phyloP scores from a whole-genome alignment of 2,113 vertebrate species.

The Cryptomyrus ogoouensis region DNA sequence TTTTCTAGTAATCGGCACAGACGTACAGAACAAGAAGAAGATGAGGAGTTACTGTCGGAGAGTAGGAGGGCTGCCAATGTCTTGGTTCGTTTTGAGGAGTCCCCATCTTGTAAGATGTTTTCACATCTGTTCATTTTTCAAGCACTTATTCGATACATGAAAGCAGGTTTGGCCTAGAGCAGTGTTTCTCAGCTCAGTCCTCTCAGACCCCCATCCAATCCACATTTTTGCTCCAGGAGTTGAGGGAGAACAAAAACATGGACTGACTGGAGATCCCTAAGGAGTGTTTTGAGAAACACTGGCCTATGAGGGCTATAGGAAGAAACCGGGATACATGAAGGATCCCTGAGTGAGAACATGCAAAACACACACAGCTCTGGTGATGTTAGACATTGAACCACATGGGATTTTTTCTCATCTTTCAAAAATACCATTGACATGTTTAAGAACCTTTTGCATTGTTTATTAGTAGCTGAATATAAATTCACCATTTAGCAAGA shows the following conservation, averaged over 20 bases:
- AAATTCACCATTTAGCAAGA: not conserved
- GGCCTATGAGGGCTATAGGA: not conserved
- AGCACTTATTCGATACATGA: not conserved
- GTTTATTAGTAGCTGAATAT: not conserved
- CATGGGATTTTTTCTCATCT: not conserved
- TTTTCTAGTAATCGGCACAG: conserved; percentile 70
- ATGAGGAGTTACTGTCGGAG: conserved; percentile 78
- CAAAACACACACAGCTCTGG: not conserved
- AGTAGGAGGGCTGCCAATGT: conserved; percentile 72
- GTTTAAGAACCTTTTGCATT: not conserved
- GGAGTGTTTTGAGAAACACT: not conserved
- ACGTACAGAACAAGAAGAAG: conserved; percentile 80
- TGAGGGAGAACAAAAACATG: not conserved
- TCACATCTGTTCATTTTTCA: not conserved
- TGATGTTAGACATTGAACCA: not conserved
- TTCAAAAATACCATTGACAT: not conserved
- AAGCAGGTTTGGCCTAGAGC: not conserved
- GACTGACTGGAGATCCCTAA: not conserved
- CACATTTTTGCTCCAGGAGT: not conserved
- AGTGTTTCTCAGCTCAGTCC: not conserved
- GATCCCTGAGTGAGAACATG: not conserved
- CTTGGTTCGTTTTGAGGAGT: conserved; percentile 78
- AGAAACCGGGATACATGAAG: not conserved
- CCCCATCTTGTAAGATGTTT: conserved; percentile 72
- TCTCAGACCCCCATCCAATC: not conserved